Evolutionary conservation across 2,113 vertebrate genomes (phyloP).

Genomic region (Nesoenas mayeri): DNA sequence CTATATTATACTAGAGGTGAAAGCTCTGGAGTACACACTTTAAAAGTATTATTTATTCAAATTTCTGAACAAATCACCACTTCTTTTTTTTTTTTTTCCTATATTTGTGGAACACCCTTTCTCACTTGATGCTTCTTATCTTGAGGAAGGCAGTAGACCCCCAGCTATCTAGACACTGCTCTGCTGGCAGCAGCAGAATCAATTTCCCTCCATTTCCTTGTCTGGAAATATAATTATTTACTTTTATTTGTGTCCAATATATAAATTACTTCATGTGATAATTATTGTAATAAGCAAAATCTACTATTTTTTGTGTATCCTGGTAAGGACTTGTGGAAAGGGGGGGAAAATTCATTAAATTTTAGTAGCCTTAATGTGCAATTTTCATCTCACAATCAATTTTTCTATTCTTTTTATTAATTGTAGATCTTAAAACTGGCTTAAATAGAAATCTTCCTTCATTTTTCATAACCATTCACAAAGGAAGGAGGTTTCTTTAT

Average conservation of each 20-base stretch:
- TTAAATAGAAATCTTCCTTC: background rate
- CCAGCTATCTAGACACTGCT: background rate
- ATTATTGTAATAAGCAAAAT: background rate
- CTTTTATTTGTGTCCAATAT: background rate
- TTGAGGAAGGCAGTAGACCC: background rate
- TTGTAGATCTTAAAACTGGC: background rate
- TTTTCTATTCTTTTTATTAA: background rate
- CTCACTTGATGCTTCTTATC: background rate
- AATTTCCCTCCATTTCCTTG: background rate
- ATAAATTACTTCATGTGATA: background rate
- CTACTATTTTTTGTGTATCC: background rate
- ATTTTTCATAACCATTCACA: background rate
- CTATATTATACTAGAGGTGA: background rate
- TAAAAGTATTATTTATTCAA: background rate
- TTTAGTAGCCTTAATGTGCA: background rate
- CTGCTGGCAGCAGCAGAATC: background rate
- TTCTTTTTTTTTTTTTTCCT: background rate
- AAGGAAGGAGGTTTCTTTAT: fast-evolving
- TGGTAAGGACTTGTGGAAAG: background rate
- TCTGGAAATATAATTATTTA: background rate
- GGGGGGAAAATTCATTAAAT: background rate
- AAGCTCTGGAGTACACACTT: background rate
- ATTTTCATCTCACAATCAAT: background rate
- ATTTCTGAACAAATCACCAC: background rate
- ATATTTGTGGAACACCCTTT: background rate